Evolutionary conservation across 1,140 invertebrate species (phyloP).

Genomic region (Temnothorax nylanderi): DNA sequence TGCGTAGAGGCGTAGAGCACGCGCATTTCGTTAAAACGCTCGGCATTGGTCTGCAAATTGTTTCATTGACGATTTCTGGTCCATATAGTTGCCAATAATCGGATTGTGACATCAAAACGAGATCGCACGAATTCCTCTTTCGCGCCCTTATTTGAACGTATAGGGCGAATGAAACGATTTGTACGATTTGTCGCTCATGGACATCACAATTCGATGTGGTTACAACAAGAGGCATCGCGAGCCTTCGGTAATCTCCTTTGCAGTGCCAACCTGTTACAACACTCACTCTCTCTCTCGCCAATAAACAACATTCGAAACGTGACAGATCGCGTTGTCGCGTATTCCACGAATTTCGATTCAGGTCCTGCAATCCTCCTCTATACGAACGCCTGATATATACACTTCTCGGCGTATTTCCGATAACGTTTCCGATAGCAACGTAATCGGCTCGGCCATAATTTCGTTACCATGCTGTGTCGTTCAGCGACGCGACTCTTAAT

Average conservation of each 20-base stretch:
- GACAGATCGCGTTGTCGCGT: background rate
- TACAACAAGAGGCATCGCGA: background rate
- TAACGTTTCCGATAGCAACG: background rate
- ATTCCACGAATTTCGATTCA: constrained; percentile 1
- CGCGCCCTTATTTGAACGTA: background rate
- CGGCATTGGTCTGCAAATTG: constrained; percentile 1
- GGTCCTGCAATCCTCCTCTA: background rate
- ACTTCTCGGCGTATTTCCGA: background rate
- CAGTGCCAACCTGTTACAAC: background rate
- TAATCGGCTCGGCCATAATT: background rate
- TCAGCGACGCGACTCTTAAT: background rate
- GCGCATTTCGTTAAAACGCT: constrained; percentile 46
- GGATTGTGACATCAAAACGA: background rate
- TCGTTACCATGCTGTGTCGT: background rate
- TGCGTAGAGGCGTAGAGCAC: constrained; percentile 68
- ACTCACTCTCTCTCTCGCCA: background rate
- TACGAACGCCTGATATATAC: background rate
- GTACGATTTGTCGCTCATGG: background rate
- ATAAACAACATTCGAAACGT: background rate
- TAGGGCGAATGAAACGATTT: background rate
- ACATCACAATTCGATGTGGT: background rate
- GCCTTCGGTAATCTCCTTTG: constrained; percentile 12
- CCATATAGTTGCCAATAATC: background rate
- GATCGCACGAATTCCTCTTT: background rate
- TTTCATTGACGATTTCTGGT: background rate